These are phyloP conservation scores for Tigriopus californicus DNA, from an alignment of 2,888 invertebrate genomes.

Conservation along the genomic window DNA sequence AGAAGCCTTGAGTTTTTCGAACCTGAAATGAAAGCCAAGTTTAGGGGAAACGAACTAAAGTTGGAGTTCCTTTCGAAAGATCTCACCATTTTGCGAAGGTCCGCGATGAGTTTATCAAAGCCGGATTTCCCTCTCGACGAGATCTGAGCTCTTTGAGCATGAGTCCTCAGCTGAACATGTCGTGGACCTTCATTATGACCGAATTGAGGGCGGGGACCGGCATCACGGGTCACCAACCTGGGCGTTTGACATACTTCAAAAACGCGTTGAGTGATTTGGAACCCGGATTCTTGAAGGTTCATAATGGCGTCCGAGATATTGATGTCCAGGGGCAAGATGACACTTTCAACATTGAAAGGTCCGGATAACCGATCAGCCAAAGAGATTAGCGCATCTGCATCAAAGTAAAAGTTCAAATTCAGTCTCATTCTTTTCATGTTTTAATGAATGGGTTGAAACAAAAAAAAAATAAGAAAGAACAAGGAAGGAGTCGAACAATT, in stretches of 20 bases:
- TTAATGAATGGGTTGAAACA: too few species aligned
- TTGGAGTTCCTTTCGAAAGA: too few species aligned
- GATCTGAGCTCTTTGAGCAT: too few species aligned
- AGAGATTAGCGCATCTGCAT: background rate
- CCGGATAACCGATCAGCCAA: conserved; percentile 54
- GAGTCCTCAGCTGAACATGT: too few species aligned
- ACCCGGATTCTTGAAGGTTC: conserved; percentile 80
- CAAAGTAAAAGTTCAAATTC: too few species aligned
- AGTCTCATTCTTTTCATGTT: too few species aligned
- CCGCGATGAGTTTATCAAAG: background rate
- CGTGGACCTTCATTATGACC: too few species aligned
- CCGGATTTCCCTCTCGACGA: background rate
- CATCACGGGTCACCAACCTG: background rate
- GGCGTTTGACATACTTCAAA: conserved; percentile 6
- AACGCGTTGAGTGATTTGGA: conserved; percentile 62
- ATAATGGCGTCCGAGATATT: conserved; percentile 97
- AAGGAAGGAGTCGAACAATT: too few species aligned
- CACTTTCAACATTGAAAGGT: conserved; percentile 87
- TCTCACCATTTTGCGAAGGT: background rate
- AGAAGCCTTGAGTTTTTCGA: conserved; percentile 41
- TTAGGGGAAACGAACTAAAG: too few species aligned
- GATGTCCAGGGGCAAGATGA: conserved; percentile 83
- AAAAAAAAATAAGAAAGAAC: too few species aligned
- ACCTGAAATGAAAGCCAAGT: too few species aligned
- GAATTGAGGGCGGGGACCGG: background rate